Percentiles rank a stretch among this genome's conserved stretches.
Evolutionary conservation across 1,140 invertebrate genomes (phyloP).

Genomic region (Andrena cerasifolii): DNA sequence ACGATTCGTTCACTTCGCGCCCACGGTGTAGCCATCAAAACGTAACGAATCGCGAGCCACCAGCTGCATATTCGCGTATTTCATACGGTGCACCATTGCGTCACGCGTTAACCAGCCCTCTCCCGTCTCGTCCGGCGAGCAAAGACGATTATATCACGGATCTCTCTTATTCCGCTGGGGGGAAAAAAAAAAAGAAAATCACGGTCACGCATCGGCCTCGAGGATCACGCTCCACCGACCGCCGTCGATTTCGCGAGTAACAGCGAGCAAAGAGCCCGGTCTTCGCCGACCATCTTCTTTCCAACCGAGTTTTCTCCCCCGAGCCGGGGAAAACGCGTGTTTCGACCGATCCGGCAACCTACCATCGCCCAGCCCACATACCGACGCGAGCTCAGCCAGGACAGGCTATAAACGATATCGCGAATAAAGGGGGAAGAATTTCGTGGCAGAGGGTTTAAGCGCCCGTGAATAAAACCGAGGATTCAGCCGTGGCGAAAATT

Average conservation of each 20-base stretch:
- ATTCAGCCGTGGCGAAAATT: neutral
- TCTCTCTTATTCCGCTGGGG: neutral
- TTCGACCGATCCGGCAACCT: no score
- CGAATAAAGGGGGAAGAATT: neutral
- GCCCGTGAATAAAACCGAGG: neutral
- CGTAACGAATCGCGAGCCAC: neutral
- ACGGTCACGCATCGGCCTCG: slow-evolving; percentile 3
- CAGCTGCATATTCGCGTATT: neutral
- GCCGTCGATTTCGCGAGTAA: neutral
- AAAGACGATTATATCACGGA: neutral
- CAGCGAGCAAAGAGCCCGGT: neutral
- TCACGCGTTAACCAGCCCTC: no score
- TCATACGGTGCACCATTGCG: no score
- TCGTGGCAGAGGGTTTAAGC: neutral
- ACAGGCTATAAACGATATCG: neutral
- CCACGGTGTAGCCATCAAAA: neutral
- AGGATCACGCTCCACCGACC: neutral
- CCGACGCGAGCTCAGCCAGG: neutral
- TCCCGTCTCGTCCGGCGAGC: neutral
- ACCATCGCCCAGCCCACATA: neutral
- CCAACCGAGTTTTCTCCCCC: no score
- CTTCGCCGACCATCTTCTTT: neutral
- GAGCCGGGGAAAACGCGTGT: no score
- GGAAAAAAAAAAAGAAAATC: neutral
- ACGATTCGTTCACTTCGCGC: neutral